phyloP scores from a whole-genome alignment of 2,113 vertebrate species.

The Triplophysa tibetana region DNA sequence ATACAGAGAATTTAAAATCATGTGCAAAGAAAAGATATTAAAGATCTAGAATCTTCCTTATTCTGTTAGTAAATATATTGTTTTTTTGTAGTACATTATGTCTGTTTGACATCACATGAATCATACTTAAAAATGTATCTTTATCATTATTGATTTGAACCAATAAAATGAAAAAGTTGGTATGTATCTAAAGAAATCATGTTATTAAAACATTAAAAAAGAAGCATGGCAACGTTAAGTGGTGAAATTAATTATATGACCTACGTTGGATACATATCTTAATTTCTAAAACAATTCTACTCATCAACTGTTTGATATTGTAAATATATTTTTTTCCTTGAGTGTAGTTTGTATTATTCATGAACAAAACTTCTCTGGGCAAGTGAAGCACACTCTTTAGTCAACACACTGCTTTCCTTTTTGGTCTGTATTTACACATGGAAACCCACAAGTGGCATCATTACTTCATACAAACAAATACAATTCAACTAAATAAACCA shows the following conservation, averaged over 20 bases:
- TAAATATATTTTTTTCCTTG: too few relatives aligned
- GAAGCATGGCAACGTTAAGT: neutral
- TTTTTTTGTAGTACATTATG: too few relatives aligned
- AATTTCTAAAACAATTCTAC: too few relatives aligned
- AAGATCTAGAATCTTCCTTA: too few relatives aligned
- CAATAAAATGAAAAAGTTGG: neutral
- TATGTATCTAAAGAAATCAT: constrained; percentile 40
- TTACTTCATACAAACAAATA: neutral
- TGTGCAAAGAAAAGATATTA: too few relatives aligned
- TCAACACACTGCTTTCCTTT: neutral
- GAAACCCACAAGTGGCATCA: constrained; percentile 46
- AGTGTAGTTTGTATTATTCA: neutral
- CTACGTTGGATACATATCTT: too few relatives aligned
- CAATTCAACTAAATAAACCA: too few relatives aligned
- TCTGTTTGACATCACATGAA: neutral
- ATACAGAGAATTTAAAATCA: too few relatives aligned
- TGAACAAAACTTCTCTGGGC: neutral
- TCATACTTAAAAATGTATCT: neutral
- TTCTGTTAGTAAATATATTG: too few relatives aligned
- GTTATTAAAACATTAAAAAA: too few relatives aligned
- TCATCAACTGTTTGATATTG: too few relatives aligned
- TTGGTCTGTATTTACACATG: constrained; percentile 60
- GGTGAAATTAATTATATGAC: too few relatives aligned
- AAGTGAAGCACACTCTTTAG: constrained; percentile 38
- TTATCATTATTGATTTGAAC: neutral